phyloP scores from a whole-genome alignment of 2,797 vertebrate genomes.

The Sebastes cheni region DNA sequence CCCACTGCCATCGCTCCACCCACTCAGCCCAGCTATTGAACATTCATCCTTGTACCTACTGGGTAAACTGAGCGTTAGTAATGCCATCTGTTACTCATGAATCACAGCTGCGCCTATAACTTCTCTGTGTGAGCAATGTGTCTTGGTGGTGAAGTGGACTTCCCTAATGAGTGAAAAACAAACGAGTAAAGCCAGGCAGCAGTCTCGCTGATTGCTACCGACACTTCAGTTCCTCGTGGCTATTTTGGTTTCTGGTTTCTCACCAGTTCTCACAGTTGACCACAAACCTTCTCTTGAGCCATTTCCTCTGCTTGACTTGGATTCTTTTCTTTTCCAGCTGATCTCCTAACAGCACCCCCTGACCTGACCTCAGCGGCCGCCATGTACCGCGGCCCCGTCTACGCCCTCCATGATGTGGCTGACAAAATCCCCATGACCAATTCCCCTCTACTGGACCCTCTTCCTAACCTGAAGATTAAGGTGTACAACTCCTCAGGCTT shows the following conservation, averaged over 20 bases:
- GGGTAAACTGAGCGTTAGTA: conserved; percentile 61
- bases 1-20: conserved; percentile 52
- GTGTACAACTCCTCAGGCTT: conserved; percentile 94
- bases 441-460: conserved; percentile 94
- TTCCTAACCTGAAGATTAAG: conserved; percentile 98
- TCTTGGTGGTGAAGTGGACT: conserved; percentile 62
- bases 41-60: conserved; percentile 73
- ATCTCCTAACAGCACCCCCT: conserved; percentile 93
- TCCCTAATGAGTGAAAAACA: conserved; percentile 66
- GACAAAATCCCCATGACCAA: conserved; percentile 99
- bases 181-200: conserved; percentile 39
- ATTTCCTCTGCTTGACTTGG: neutral
- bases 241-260: conserved; percentile 28
- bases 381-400: conserved; percentile 96
- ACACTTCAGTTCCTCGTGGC: conserved; percentile 43
- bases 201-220: conserved; percentile 50
- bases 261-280: neutral
- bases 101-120: conserved; percentile 67
- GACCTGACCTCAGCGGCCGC: conserved; percentile 96
- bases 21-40: conserved; percentile 62
- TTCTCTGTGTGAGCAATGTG: conserved; percentile 63
- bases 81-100: conserved; percentile 79
- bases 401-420: conserved; percentile 94
- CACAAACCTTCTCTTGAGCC: neutral
- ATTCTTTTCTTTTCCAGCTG: conserved; percentile 71